Evolutionary conservation across 1,140 invertebrate species (phyloP).

Genomic region (Varroa destructor): DNA sequence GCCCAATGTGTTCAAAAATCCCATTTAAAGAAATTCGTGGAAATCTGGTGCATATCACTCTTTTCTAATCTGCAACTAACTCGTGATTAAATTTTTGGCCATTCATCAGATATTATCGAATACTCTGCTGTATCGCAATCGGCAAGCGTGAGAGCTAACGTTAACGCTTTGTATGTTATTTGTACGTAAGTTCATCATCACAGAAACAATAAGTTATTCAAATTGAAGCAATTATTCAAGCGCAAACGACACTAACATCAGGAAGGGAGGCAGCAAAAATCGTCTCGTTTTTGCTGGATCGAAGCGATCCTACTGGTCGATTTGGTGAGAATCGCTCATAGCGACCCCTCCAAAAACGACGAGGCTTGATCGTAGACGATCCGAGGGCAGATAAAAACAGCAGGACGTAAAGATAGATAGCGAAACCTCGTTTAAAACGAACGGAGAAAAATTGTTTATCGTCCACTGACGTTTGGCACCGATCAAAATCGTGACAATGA

Average conservation of each 20-base stretch:
- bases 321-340: too few species aligned
- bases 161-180: too few species aligned
- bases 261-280: too few species aligned
- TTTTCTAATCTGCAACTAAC: background rate
- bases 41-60: slow-evolving; percentile 12
- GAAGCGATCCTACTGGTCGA: too few species aligned
- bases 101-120: background rate
- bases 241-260: too few species aligned
- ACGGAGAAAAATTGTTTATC: background rate
- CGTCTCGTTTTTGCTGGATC: too few species aligned
- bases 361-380: too few species aligned
- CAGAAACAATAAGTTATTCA: too few species aligned
- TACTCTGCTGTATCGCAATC: background rate
- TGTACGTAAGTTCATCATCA: too few species aligned
- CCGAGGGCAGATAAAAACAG: background rate
- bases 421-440: background rate
- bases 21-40: slow-evolving; percentile 17
- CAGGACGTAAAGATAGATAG: background rate
- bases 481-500: background rate
- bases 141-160: too few species aligned
- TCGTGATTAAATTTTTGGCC: background rate
- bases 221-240: too few species aligned
- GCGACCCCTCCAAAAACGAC: too few species aligned
- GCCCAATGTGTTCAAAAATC: slow-evolving; percentile 4
- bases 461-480: background rate